Conservation (phyloP, 2,797 vertebrate genomes). For the Hypotaenidia philippensis region DNA sequence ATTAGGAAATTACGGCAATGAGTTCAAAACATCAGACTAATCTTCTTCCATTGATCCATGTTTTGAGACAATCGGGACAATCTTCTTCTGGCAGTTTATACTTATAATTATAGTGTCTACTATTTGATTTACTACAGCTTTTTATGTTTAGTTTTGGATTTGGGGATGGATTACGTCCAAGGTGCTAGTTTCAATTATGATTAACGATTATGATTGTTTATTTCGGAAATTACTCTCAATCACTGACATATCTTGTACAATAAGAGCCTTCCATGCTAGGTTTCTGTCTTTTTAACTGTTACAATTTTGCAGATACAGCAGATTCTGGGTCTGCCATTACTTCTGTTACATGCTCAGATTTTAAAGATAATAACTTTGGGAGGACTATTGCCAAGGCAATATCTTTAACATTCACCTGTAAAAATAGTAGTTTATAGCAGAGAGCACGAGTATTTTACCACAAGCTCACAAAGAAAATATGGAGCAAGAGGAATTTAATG, state of each 20-base stretch:
- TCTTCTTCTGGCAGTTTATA: background rate
- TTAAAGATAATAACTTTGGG: background rate
- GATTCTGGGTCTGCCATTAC: background rate
- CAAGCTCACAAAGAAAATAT: background rate
- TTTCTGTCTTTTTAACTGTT: background rate
- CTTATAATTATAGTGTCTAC: background rate
- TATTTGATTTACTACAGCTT: background rate
- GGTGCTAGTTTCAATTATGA: background rate
- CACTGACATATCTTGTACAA: fast-evolving
- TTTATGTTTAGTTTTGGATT: fast-evolving
- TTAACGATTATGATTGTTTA: background rate
- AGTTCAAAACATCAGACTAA: background rate
- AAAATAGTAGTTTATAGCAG: background rate
- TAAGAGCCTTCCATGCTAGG: fast-evolving
- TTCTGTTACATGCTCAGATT: background rate
- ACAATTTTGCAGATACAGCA: background rate
- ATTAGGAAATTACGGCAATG: background rate
- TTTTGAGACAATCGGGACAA: background rate
- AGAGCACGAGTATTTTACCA: background rate
- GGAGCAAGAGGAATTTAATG: background rate
- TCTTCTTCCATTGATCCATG: background rate
- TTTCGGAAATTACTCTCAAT: background rate
- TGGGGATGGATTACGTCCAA: background rate
- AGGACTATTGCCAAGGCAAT: background rate
- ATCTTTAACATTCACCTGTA: background rate